Evolutionary conservation across 2,797 vertebrate genomes (phyloP).

Genomic region (Hirundo rustica): DNA sequence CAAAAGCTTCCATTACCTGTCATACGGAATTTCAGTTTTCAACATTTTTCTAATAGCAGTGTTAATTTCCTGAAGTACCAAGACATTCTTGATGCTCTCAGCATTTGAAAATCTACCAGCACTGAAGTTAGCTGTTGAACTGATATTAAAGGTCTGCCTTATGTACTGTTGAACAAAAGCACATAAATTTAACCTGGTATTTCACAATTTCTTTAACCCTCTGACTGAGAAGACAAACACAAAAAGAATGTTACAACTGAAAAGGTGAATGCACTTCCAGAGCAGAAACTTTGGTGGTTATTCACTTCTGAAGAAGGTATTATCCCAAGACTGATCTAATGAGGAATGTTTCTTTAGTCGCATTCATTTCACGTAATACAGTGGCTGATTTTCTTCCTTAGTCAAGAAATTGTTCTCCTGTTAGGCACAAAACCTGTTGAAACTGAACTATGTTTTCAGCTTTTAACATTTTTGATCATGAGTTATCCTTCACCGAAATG

Average conservation of each 20-base stretch:
- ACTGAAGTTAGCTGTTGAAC: not conserved
- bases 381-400: not conserved
- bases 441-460: not conserved
- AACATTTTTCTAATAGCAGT: not conserved
- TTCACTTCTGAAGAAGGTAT: not conserved
- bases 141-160: not conserved
- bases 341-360: accelerated
- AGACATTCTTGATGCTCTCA: not conserved
- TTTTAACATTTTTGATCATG: not conserved
- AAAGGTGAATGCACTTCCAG: not conserved
- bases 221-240: not conserved
- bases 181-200: not conserved
- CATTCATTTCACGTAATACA: not conserved
- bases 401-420: not conserved
- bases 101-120: not conserved
- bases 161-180: not conserved
- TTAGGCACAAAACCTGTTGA: not conserved
- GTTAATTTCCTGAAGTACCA: not conserved
- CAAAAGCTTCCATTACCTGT: not conserved
- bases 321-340: not conserved
- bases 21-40: not conserved
- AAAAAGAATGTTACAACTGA: not conserved
- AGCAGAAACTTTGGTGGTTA: not conserved
- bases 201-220: not conserved
- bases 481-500: not conserved